A percentile compares a stretch with the other conserved stretches of the same genome.
These are phyloP conservation scores for Rana temporaria DNA, from an alignment of 2,113 vertebrate genomes.

Conservation along the genomic window DNA sequence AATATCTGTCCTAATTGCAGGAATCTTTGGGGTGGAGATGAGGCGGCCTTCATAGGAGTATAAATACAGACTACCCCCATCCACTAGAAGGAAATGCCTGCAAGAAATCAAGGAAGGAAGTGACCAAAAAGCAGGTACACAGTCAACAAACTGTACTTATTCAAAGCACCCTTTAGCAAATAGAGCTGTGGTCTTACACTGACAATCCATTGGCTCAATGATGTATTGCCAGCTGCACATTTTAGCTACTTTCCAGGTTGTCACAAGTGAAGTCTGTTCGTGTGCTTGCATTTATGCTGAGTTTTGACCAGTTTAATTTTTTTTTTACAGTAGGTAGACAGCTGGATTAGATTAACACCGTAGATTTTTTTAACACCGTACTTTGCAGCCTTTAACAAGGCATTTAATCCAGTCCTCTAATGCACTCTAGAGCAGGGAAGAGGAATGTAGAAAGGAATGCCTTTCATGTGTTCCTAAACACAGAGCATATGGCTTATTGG, in stretches of 20 bases:
- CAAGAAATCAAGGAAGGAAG: conserved; percentile 40
- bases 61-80: conserved; percentile 88
- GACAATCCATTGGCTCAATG: neutral
- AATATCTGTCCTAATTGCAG: conserved; percentile 89
- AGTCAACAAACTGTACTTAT: conserved; percentile 9
- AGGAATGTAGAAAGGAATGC: conserved; percentile 49
- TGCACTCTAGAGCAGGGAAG: neutral
- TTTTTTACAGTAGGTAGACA: neutral
- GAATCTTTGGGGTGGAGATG: conserved; percentile 89
- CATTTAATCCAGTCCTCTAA: conserved; percentile 19
- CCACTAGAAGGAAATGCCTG: conserved; percentile 92
- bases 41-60: conserved; percentile 94
- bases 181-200: neutral
- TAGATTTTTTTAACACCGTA: neutral
- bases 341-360: neutral
- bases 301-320: neutral
- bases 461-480: conserved; percentile 45
- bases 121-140: conserved; percentile 26
- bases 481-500: conserved; percentile 45
- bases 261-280: neutral
- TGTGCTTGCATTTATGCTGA: neutral
- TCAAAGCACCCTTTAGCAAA: conserved; percentile 7
- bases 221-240: conserved; percentile 11
- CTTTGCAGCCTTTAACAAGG: conserved; percentile 5
- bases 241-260: neutral